Conservation (phyloP, 2,113 vertebrate species). For the Haliaeetus leucogaster region DNA sequence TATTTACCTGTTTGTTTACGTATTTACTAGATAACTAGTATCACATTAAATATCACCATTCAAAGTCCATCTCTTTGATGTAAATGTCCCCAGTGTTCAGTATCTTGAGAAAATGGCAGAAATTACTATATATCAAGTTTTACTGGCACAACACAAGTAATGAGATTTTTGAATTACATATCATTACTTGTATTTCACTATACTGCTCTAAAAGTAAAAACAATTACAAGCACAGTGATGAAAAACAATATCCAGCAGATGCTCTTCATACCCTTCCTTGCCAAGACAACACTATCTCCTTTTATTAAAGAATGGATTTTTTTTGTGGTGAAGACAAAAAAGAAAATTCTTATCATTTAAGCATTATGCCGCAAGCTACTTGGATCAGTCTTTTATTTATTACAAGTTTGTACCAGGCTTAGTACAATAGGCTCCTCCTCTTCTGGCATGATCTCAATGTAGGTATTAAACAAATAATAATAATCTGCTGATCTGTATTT, state of each 20-base stretch:
- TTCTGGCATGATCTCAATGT: background rate
- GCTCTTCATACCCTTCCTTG: background rate
- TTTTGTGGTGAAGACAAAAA: background rate
- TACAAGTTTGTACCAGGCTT: background rate
- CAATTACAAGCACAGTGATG: background rate
- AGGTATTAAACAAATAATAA: background rate
- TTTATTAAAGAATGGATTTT: background rate
- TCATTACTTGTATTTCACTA: background rate
- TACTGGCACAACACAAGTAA: background rate
- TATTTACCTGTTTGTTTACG: background rate
- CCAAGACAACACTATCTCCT: background rate
- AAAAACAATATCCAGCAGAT: background rate
- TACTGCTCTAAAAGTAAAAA: background rate
- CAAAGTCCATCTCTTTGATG: background rate
- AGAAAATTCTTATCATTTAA: background rate
- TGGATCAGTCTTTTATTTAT: background rate
- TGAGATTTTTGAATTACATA: background rate
- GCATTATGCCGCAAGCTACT: background rate
- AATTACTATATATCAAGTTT: background rate
- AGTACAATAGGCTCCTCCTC: background rate
- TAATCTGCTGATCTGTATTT: background rate
- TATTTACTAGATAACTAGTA: background rate
- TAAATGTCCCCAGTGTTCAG: background rate
- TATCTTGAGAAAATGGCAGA: background rate
- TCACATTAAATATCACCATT: background rate